phyloP scores from a whole-genome alignment of 2,113 vertebrate genomes.

The Mustelus asterias region DNA sequence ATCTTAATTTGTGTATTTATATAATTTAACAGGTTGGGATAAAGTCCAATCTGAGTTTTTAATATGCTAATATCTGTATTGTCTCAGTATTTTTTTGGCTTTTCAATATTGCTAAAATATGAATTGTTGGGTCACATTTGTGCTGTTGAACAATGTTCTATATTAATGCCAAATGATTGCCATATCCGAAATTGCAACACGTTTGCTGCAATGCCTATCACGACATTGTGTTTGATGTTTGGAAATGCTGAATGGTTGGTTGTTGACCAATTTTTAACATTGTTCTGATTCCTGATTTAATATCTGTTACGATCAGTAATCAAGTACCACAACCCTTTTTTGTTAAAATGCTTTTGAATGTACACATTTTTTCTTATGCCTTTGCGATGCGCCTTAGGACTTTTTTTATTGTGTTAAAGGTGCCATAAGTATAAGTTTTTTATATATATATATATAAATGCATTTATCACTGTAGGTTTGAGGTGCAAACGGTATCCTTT shows the following conservation, averaged over 20 bases:
- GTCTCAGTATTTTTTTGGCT: slow-evolving; percentile 24
- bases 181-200: slow-evolving; percentile 11
- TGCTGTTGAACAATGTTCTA: neutral
- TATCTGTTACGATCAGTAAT: neutral
- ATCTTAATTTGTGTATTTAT: slow-evolving; percentile 28
- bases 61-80: slow-evolving; percentile 25
- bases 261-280: slow-evolving; percentile 28
- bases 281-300: neutral
- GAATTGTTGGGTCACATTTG: neutral
- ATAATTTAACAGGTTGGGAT: slow-evolving; percentile 31
- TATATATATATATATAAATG: neutral
- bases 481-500: slow-evolving; percentile 24
- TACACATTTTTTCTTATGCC: slow-evolving; percentile 18
- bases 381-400: neutral
- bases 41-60: slow-evolving; percentile 8
- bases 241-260: slow-evolving; percentile 32
- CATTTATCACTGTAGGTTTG: slow-evolving; percentile 24
- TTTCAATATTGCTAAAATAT: neutral
- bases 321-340: neutral
- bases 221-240: slow-evolving; percentile 3
- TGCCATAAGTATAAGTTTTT: neutral
- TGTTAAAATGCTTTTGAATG: slow-evolving; percentile 31
- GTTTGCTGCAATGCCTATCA: neutral
- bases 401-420: neutral
- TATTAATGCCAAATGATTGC: slow-evolving; percentile 29